Base-by-base conservation (phyloP, 2,888 invertebrate genomes). In the Eledone cirrhosa region DNA sequence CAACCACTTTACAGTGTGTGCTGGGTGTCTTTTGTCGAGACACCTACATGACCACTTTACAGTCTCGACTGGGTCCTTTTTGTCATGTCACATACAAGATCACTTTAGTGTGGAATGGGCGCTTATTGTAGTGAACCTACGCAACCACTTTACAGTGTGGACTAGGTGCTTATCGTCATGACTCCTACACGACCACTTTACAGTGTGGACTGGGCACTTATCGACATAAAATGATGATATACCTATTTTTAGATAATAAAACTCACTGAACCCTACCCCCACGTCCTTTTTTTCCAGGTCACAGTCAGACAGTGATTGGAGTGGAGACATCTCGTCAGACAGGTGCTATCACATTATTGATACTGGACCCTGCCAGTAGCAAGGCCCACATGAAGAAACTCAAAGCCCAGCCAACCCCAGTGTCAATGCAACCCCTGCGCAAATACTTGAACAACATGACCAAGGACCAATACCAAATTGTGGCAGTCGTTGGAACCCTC, bases 241-340 rank as follows among this genome's bases (percentile, higher is more conserved):
- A n/a, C 11, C 41, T 41, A 41, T 24, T 19, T 2, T 16, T 2
- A 13, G 31, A 69, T 29, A 14, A 8, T 69, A 22, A 69, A 29
- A 29, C 33, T 69, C 31, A 0, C 65, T 47, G 11, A 24, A 24
- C 63, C 2, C 16, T 14, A 41, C 11, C n/a, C 63, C 24, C 22
- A 22, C 48, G 48, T 75, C 19, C 76, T 24, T 31, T 19, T 74
- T 24, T 78, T 65, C 14, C 78, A 88, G 88, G 88, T 48, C 97
- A 97, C 89, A 96, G 96, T 83, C 93, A 96, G 85, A 96, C 96
- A 69, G 95, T 97, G 89, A 94, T 97, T 91, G 97, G 97, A 1
- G 94, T 96, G 77, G 97, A 97, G 90, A 94, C 94, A 86, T 72
- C 72, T 72, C 92, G 94, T 83, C 92, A 93, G 84, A 93, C 94